Percentiles rank a stretch among this genome's conserved stretches.
Conservation (phyloP, 2,113 vertebrate genomes). For the Melanerpes aurifrons region DNA sequence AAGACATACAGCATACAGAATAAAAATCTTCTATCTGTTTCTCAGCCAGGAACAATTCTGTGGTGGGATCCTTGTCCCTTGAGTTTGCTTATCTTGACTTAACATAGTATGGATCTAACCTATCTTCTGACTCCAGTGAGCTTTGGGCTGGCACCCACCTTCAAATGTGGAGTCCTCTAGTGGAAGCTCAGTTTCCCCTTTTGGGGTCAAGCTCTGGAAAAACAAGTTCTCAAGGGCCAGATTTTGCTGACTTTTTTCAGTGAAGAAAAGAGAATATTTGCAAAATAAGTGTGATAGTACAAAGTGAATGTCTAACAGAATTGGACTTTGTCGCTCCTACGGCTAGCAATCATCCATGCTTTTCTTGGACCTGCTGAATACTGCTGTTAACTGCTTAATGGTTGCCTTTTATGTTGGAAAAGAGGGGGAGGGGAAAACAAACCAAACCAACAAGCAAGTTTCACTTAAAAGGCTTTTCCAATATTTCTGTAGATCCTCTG, state of each 20-base stretch:
- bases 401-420: not conserved
- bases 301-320: not conserved
- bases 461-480: not conserved
- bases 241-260: not conserved
- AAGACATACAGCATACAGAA: not conserved
- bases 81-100: not conserved
- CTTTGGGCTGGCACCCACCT: not conserved
- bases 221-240: not conserved
- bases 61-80: not conserved
- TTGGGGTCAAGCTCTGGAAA: not conserved
- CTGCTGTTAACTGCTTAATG: not conserved
- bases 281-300: not conserved
- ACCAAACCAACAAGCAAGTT: not conserved
- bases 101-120: not conserved
- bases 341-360: not conserved
- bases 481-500: not conserved
- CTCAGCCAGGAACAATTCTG: not conserved
- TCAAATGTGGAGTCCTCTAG: not conserved
- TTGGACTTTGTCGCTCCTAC: not conserved
- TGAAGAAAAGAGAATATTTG: not conserved
- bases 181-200: not conserved
- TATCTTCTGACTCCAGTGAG: not conserved
- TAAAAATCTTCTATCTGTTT: not conserved
- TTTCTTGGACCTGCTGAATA: not conserved
- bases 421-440: not conserved